A percentile compares a stretch with the other conserved stretches of the same genome.
Conservation (phyloP, 2,888 invertebrate genomes). For the Fragum fragum region DNA sequence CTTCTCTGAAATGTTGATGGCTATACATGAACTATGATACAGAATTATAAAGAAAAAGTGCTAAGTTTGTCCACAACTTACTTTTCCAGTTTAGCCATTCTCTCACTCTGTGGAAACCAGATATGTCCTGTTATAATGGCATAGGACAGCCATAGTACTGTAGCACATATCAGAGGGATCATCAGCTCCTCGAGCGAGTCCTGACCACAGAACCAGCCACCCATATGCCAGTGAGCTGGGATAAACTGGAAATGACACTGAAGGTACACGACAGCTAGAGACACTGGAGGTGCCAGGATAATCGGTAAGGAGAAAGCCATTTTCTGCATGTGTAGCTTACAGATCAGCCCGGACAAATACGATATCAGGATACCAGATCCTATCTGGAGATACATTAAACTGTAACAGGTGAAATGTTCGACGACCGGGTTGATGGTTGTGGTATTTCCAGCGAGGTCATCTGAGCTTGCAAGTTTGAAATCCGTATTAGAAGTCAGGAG, state of each 20-base stretch:
- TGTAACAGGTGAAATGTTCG: constrained; percentile 74
- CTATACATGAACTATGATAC: too few species aligned
- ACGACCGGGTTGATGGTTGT: constrained; percentile 49
- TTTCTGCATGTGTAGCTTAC: constrained; percentile 88
- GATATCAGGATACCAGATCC: constrained; percentile 82
- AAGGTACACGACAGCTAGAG: constrained; percentile 73
- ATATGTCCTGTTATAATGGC: constrained; percentile 99
- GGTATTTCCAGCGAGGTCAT: constrained; percentile 54
- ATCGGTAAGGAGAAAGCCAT: constrained; percentile 87
- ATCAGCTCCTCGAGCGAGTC: constrained; percentile 60
- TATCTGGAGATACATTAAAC: constrained; percentile 80
- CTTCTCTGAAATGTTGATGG: too few species aligned
- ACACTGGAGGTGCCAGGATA: constrained; percentile 85
- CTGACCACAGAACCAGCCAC: constrained; percentile 76
- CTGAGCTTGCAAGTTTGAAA: constrained; percentile 62
- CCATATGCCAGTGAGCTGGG: constrained; percentile 79
- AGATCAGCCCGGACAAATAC: constrained; percentile 88
- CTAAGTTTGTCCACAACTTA: constrained; percentile 62
- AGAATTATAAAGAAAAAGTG: too few species aligned
- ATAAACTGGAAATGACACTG: constrained; percentile 79
- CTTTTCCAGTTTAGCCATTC: constrained; percentile 98
- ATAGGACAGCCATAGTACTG: constrained; percentile 95
- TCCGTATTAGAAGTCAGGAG: constrained; percentile 73
- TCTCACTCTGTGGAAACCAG: constrained; percentile 99
- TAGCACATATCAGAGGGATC: constrained; percentile 74